Conservation (phyloP, 1,140 invertebrate species). For the Elymnias hypermnestra region DNA sequence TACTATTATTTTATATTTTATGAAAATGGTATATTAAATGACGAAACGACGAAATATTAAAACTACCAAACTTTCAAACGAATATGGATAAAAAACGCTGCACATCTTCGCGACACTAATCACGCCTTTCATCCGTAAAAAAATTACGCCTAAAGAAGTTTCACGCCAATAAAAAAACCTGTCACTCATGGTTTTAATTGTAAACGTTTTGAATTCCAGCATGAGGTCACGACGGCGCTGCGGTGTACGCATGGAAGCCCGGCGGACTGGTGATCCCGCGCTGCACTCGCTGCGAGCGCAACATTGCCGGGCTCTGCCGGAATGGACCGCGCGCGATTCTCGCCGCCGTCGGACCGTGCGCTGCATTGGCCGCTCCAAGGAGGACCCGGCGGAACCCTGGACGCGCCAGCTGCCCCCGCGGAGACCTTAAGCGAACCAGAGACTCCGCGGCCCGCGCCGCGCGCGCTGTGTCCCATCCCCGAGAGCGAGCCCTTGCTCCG, state of each 20-base stretch:
- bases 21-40: too few relatives aligned
- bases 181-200: too few relatives aligned
- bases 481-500: conserved; percentile 58
- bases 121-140: too few relatives aligned
- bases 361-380: conserved; percentile 60
- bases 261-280: conserved; percentile 57
- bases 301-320: conserved; percentile 56
- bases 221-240: conserved; percentile 67
- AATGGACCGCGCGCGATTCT: conserved; percentile 64
- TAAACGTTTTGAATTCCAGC: conserved; percentile 33
- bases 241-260: conserved; percentile 69
- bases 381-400: conserved; percentile 62
- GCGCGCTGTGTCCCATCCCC: conserved; percentile 51
- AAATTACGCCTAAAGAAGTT: too few relatives aligned
- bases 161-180: too few relatives aligned
- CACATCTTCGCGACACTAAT: too few relatives aligned
- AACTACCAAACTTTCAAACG: too few relatives aligned
- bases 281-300: conserved; percentile 60
- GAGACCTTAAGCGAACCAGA: conserved; percentile 55
- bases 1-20: too few relatives aligned
- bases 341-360: conserved; percentile 61
- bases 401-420: conserved; percentile 35
- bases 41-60: too few relatives aligned
- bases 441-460: conserved; percentile 51
- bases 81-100: too few relatives aligned